Percentiles rank a stretch among this genome's conserved stretches.
Evolutionary conservation across 2,888 invertebrate genomes (phyloP).

Genomic region (Cancer borealis): DNA sequence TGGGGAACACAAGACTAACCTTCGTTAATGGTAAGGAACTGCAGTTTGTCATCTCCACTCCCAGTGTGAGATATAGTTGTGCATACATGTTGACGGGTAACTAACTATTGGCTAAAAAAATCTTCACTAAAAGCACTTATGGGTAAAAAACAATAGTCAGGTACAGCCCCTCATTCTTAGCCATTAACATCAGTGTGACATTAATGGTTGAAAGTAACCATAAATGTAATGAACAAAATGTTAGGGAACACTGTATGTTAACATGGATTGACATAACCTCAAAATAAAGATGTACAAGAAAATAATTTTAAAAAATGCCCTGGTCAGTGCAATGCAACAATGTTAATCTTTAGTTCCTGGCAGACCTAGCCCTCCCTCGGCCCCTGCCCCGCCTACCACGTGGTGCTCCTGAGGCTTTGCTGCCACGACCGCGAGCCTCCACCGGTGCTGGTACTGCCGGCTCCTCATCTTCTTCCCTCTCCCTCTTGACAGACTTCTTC

Average conservation of each 20-base stretch:
- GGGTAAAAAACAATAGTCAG: not conserved
- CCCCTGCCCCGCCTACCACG: constrained; percentile 23
- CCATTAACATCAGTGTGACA: not conserved
- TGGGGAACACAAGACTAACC: not conserved
- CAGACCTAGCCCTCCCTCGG: not conserved
- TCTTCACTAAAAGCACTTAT: not conserved
- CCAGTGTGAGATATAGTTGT: not conserved
- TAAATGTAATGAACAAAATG: not conserved
- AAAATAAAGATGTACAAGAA: not conserved
- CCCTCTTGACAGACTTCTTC: constrained; percentile 38
- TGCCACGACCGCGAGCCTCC: not conserved
- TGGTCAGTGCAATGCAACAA: not conserved
- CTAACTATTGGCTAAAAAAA: not conserved
- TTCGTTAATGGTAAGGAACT: no score
- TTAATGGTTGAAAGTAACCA: not conserved
- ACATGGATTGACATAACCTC: not conserved
- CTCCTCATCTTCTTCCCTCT: constrained; percentile 48
- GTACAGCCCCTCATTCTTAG: not conserved
- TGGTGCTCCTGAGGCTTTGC: not conserved
- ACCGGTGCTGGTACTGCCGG: not conserved
- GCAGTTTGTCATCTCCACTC: not conserved
- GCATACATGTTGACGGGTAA: not conserved
- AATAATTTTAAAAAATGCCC: not conserved
- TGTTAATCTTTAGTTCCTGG: constrained; percentile 14
- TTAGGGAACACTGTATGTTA: not conserved